A percentile compares a stretch with the other conserved stretches of the same genome.
phyloP scores from a whole-genome alignment of 1,140 invertebrate genomes.

The Ptiloglossa arizonensis region DNA sequence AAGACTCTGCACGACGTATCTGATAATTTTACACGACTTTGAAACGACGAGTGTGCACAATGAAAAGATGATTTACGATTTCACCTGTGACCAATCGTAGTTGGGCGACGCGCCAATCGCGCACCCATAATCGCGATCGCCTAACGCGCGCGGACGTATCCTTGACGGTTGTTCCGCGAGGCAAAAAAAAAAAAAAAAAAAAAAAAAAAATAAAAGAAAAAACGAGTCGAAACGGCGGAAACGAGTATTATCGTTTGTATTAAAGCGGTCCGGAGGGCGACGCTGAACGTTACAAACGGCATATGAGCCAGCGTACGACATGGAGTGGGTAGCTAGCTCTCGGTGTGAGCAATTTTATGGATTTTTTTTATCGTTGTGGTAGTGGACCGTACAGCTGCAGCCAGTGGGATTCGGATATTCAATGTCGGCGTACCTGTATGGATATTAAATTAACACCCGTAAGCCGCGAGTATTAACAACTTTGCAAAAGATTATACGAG shows the following conservation, averaged over 20 bases:
- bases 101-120: no score
- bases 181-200: no score
- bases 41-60: no score
- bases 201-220: no score
- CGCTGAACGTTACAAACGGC: constrained; percentile 64
- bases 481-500: constrained; percentile 83
- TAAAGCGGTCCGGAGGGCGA: constrained; percentile 53
- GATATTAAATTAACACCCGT: constrained; percentile 83
- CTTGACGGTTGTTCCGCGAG: not conserved
- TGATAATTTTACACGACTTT: no score
- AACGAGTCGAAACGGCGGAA: constrained; percentile 25
- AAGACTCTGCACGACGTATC: no score
- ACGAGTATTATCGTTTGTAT: constrained; percentile 62
- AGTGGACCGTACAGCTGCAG: constrained; percentile 69
- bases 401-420: constrained; percentile 82
- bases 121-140: not conserved
- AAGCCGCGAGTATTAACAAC: constrained; percentile 83
- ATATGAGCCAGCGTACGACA: constrained; percentile 54
- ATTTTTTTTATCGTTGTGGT: constrained; percentile 79
- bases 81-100: no score
- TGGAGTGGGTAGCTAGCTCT: constrained; percentile 47
- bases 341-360: constrained; percentile 78
- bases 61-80: no score
- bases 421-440: constrained; percentile 82
- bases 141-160: not conserved